Base-by-base conservation (phyloP, 2,888 invertebrate genomes). In the Himalopsyche japonica region DNA sequence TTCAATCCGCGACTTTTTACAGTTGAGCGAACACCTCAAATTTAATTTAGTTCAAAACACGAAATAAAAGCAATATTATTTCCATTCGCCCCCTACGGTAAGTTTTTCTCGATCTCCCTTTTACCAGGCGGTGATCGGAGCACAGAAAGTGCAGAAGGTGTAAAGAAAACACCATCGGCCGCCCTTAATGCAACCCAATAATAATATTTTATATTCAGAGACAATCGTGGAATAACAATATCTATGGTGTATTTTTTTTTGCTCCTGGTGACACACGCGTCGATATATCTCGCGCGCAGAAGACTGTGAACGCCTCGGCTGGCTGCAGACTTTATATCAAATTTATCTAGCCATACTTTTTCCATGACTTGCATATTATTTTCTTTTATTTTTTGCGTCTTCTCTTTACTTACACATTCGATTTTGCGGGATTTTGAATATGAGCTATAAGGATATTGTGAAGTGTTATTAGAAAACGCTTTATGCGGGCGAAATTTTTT, bases 71-170 rank as follows among this genome's bases (percentile, higher is more conserved):
- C 83, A 86, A 85, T 82, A 82, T 70, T 70, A 70, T 79, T 83
- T 85, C 82, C 79, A 80, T 70, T 80, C 76, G 77, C 76, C 84
- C 85, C 85, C 82, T 78, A 64, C 34, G 37, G 7, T 70, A 20
- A 81, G 47, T 77, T 83, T 84, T 85, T 84, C 79, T 82, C 85
- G 81, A 84, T 82, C 48, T 92, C 91, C 91, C 90, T 91, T 91
- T 90, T 88, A 88, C 88, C 89, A 88, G 89, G 88, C 86, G 89
- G 88, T 89, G 80, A 78, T 80, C 78, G 83, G 85, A 80, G 79
- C 80, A 83, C 80, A 82, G 76, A 57, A 48, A 47, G 49, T 57
- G 82, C 84, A 85, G 83, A 83, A 86, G 86, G 87, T 86, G 86
- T 84, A 87, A 87, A 85, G 83, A 86, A 85, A 87, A 86, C 87